Base-by-base conservation (phyloP, 2,797 vertebrate species). In the Gobio occitaniae region DNA sequence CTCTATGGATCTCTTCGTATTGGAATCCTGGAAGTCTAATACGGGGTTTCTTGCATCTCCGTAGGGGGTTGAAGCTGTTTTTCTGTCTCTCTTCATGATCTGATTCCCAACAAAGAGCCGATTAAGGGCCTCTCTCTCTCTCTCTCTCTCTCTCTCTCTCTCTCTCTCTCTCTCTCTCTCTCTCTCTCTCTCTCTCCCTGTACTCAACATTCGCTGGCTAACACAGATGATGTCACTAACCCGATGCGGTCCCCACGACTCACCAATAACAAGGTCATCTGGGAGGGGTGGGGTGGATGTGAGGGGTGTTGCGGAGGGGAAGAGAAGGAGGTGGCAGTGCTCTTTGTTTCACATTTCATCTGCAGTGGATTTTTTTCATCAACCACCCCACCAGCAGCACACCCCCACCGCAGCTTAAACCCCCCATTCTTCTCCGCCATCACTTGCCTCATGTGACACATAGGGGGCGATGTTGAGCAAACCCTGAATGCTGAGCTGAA, bases 151-250 rank as follows among this genome's bases (percentile, higher is more conserved):
- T n/a, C n/a, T n/a, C n/a, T n/a, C n/a, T n/a, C n/a, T n/a, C n/a
- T 63, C 29, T 32, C 29, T 32, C 29, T 32, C 29, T 32, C 29
- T 32, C 29, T 32, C 29, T 32, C 29, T 32, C 29, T 80, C 75
- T 84, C 69, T 84, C 80, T 70, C 84, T 76, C n/a, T 86, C 80
- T 56, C 50, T 66, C 69, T 70, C 56, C 32, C 66, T 63, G 50
- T 17, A 48, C 78, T 86, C 72, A 75, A 87, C 81, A 87, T 89
- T 88, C 84, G 85, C 79, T 86, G 90, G 89, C 86, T 92, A 92
- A 92, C 92, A 87, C 69, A 89, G 89, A 93, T 93, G 92, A 95
- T 93, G 93, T 94, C 93, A 94, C 91, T 90, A 91, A 88, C 80
- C 83, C 86, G 61, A 78, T 47, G 89, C 88, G 54, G 88, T 86